These are phyloP conservation scores for Camponotus vicinus DNA, from an alignment of 1,140 invertebrate genomes.

Conservation along the genomic window DNA sequence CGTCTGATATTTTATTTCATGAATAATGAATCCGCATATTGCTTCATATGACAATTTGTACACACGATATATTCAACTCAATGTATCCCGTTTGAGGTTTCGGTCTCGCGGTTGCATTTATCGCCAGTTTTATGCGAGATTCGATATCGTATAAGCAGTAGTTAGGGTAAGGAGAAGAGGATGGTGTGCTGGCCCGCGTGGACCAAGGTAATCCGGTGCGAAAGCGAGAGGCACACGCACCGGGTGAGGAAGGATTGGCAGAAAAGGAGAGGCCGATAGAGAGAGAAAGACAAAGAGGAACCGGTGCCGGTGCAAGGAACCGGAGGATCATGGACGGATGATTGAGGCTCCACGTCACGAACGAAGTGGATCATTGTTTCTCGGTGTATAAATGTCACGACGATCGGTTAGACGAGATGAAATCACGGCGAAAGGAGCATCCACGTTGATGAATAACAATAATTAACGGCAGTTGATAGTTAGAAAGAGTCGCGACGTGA, in stretches of 20 bases:
- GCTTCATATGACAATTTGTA: not conserved
- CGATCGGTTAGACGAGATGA: not conserved
- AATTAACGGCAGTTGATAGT: slow-evolving; percentile 8
- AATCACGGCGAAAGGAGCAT: not conserved
- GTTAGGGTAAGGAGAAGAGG: slow-evolving; percentile 28
- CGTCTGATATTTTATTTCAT: not conserved
- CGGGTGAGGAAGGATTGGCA: not conserved
- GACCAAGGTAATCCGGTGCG: slow-evolving; percentile 73
- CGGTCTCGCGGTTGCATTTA: slow-evolving; percentile 28
- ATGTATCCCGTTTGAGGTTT: slow-evolving; percentile 12
- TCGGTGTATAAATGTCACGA: slow-evolving; percentile 10
- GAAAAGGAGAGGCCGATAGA: not conserved
- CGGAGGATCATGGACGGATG: slow-evolving; percentile 41
- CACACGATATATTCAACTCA: not conserved
- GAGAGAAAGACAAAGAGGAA: not conserved
- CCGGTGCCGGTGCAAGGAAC: slow-evolving; percentile 18
- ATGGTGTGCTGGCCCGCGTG: not conserved
- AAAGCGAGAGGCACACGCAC: slow-evolving; percentile 41
- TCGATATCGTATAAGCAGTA: slow-evolving; percentile 40
- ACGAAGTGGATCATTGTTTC: slow-evolving; percentile 32
- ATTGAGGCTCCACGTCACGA: slow-evolving; percentile 41
- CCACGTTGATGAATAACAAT: not conserved
- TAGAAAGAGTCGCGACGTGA: not conserved
- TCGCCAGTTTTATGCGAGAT: slow-evolving; percentile 46
- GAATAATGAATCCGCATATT: slow-evolving; percentile 3